phyloP scores from a whole-genome alignment of 2,797 vertebrate genomes.

The Xyrichtys novacula region DNA sequence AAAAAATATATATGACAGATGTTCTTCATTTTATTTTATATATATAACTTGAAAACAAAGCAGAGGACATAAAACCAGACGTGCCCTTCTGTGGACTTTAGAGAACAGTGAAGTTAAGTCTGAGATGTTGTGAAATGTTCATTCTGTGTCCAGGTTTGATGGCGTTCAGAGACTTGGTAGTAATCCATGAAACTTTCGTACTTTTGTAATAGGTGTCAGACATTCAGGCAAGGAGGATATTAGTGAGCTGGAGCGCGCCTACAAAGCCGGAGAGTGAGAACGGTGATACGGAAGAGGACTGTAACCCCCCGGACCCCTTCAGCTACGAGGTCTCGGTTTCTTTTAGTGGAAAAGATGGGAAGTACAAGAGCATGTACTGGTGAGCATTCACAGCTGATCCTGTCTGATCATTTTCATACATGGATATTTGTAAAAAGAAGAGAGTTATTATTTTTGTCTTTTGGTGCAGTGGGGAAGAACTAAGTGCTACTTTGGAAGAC shows the following conservation, averaged over 20 bases:
- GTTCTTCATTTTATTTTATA: neutral
- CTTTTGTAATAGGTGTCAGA: slow-evolving; percentile 86
- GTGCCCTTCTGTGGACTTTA: neutral
- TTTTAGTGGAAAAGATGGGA: slow-evolving; percentile 91
- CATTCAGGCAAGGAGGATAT: slow-evolving; percentile 88
- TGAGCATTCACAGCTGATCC: slow-evolving; percentile 69
- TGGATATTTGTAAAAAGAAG: neutral
- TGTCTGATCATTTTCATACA: neutral
- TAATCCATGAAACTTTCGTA: slow-evolving; percentile 21
- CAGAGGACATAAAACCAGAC: neutral
- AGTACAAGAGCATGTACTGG: slow-evolving; percentile 90
- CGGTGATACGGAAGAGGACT: slow-evolving; percentile 69
- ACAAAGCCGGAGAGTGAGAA: slow-evolving; percentile 80
- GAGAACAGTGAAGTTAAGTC: neutral
- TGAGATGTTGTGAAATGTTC: neutral
- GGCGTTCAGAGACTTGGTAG: neutral
- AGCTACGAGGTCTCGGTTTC: slow-evolving; percentile 92
- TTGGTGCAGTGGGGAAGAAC: slow-evolving; percentile 89
- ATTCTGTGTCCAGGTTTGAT: neutral
- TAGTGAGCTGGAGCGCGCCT: slow-evolving; percentile 90
- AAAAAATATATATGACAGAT: neutral
- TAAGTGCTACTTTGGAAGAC: slow-evolving; percentile 92
- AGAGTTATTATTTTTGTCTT: slow-evolving; percentile 4
- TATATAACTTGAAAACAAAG: neutral
- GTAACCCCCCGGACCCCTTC: slow-evolving; percentile 79